phyloP scores from a whole-genome alignment of 2,113 vertebrate species.

The Crotophaga sulcirostris region DNA sequence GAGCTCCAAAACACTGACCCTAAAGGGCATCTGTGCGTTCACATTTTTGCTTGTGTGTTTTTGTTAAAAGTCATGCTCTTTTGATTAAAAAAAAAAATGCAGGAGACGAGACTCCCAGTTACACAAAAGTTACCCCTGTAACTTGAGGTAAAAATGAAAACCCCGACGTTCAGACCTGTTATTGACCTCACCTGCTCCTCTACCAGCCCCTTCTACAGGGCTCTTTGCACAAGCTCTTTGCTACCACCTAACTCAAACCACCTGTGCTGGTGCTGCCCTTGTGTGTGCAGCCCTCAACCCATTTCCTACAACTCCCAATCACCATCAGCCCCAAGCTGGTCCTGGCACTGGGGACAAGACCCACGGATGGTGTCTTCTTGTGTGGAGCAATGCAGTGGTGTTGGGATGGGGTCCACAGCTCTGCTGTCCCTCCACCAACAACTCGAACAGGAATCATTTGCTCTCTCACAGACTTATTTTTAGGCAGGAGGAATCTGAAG shows the following conservation, averaged over 20 bases:
- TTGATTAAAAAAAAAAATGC: background rate
- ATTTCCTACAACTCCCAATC: background rate
- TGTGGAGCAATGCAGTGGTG: background rate
- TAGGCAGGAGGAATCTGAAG: slow-evolving; percentile 8
- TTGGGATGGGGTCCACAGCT: background rate
- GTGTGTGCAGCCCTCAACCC: fast-evolving
- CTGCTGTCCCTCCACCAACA: background rate
- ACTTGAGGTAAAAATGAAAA: background rate
- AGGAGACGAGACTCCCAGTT: background rate
- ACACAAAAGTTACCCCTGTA: background rate
- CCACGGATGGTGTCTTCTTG: fast-evolving
- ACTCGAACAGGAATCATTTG: background rate
- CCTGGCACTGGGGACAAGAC: background rate
- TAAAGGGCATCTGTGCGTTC: background rate
- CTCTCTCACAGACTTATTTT: background rate
- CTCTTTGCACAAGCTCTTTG: background rate
- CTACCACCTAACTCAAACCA: background rate
- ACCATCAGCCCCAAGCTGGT: background rate
- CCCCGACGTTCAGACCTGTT: background rate
- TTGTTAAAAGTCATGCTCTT: background rate
- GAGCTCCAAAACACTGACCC: background rate
- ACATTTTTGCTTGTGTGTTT: background rate
- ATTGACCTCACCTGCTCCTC: background rate
- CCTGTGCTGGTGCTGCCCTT: background rate
- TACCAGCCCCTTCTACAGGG: background rate